These are phyloP conservation scores for Leiothrix lutea DNA, from an alignment of 2,113 vertebrate species.

Conservation along the genomic window DNA sequence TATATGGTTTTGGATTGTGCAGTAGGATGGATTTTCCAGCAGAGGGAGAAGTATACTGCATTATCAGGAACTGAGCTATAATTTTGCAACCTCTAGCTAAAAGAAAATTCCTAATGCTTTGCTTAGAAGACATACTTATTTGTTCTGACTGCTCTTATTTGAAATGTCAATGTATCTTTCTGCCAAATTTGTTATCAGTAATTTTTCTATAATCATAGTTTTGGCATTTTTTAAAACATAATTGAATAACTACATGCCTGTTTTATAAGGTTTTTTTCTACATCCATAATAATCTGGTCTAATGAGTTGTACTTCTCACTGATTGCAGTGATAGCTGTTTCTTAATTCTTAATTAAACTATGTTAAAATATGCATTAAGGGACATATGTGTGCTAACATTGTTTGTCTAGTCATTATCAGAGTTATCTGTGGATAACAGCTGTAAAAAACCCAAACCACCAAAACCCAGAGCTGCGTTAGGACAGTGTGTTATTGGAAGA, in stretches of 20 bases:
- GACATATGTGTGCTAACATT: neutral
- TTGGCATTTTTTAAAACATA: neutral
- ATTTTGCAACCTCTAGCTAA: neutral
- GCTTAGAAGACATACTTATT: neutral
- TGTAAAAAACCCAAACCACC: neutral
- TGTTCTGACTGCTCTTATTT: neutral
- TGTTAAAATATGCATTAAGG: conserved; percentile 3
- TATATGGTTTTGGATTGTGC: neutral
- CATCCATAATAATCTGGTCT: neutral
- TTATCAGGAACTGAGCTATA: neutral
- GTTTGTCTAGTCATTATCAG: neutral
- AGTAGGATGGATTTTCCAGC: conserved; percentile 17
- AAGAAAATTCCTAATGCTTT: neutral
- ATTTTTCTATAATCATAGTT: neutral
- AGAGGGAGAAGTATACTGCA: conserved; percentile 39
- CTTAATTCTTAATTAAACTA: conserved; percentile 21
- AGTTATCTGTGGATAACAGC: neutral
- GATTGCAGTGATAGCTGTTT: conserved; percentile 8
- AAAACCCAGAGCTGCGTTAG: neutral
- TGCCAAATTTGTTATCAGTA: neutral
- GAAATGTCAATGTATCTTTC: neutral
- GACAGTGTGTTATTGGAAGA: neutral
- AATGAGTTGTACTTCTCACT: conserved; percentile 19
- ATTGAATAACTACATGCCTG: neutral
- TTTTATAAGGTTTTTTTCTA: neutral